phyloP scores from a whole-genome alignment of 2,113 vertebrate genomes.

The Megaptera novaeangliae region DNA sequence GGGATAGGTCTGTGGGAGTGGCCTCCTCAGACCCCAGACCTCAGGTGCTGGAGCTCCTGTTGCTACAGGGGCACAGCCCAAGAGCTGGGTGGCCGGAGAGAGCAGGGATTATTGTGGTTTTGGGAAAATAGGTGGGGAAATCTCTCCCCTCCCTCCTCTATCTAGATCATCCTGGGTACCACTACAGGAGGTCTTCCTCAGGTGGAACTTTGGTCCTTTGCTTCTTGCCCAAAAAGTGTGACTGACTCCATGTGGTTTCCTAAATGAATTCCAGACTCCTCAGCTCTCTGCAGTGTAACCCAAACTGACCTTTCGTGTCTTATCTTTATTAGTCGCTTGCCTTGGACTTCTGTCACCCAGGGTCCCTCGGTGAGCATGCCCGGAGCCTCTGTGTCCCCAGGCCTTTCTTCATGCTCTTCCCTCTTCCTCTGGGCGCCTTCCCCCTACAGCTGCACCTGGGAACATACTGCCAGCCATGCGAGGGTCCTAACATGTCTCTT shows the following conservation, averaged over 20 bases:
- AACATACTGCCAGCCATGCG: background rate
- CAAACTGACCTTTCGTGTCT: background rate
- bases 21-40: background rate
- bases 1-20: background rate
- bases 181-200: background rate
- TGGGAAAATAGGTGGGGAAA: background rate
- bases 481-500: background rate
- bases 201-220: background rate
- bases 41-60: background rate
- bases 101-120: background rate
- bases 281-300: background rate
- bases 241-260: background rate
- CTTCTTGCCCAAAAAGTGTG: background rate
- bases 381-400: background rate
- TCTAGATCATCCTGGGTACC: background rate
- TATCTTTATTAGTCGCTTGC: background rate
- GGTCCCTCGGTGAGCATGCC: background rate
- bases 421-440: background rate
- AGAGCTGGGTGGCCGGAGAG: background rate
- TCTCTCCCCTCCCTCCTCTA: background rate
- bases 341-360: background rate
- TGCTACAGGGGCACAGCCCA: background rate
- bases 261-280: background rate
- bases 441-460: background rate
- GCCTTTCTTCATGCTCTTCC: background rate